phyloP scores from a whole-genome alignment of 2,113 vertebrate genomes.

The Sander lucioperca region DNA sequence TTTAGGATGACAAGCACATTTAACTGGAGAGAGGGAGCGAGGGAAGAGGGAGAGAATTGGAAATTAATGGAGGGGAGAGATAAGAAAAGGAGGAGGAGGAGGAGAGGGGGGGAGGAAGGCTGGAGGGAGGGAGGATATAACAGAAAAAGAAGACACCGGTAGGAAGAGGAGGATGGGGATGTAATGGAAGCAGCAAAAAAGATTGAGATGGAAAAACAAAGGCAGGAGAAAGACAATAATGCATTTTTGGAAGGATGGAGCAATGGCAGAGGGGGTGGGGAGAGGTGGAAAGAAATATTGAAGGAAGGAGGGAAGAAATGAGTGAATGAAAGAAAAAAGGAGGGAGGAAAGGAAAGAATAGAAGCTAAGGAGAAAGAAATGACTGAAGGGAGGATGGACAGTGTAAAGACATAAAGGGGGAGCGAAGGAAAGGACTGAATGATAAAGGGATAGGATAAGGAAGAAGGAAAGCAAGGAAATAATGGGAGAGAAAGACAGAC shows the following conservation, averaged over 20 bases:
- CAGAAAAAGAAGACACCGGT: constrained; percentile 12
- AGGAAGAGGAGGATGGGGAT: constrained; percentile 8
- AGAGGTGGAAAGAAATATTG: neutral
- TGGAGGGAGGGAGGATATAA: constrained; percentile 34
- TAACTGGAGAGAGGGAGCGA: constrained; percentile 41
- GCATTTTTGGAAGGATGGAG: constrained; percentile 1
- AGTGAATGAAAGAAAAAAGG: neutral
- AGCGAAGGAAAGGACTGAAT: no score
- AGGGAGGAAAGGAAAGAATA: neutral
- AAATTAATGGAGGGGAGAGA: constrained; percentile 72
- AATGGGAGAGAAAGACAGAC: neutral
- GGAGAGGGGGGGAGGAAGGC: constrained; percentile 16
- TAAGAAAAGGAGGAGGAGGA: constrained; percentile 55
- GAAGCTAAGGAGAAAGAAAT: neutral
- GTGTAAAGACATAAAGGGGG: no score
- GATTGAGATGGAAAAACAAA: constrained; percentile 30
- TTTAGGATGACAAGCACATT: constrained; percentile 74
- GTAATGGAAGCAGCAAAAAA: constrained; percentile 4
- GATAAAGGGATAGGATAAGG: neutral
- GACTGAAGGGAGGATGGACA: neutral
- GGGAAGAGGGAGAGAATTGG: constrained; percentile 46
- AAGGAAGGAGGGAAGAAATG: neutral
- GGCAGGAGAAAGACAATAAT: neutral
- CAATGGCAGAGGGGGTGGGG: neutral
- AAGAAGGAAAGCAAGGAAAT: neutral